Conservation (phyloP, 2,888 invertebrate genomes). For the Tiliacea citrago region DNA sequence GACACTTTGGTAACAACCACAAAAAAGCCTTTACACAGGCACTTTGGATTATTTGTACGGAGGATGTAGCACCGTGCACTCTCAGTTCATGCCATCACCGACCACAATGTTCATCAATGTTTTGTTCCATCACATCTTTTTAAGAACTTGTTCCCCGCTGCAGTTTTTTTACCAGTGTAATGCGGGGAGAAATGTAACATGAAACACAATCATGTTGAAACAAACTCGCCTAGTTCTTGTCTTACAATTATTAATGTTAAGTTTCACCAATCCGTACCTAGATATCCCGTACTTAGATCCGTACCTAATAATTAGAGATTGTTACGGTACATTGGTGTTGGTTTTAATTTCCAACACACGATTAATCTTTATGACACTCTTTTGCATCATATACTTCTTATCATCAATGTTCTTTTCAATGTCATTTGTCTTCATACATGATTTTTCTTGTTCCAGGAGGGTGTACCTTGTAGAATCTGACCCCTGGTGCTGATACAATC, state of each 20-base stretch:
- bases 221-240: neutral
- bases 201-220: neutral
- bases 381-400: neutral
- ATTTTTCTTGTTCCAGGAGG: slow-evolving; percentile 55
- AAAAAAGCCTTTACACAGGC: neutral
- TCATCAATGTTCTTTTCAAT: neutral
- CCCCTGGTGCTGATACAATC: slow-evolving; percentile 61
- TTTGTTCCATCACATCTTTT: neutral
- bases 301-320: neutral
- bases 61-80: slow-evolving; percentile 11
- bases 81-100: neutral
- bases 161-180: neutral
- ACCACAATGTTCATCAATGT: neutral
- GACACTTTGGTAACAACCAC: neutral
- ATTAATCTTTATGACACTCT: neutral
- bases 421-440: neutral
- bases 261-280: too few relatives aligned
- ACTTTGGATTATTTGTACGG: slow-evolving; percentile 7
- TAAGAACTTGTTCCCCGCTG: neutral
- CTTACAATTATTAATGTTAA: neutral
- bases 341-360: neutral
- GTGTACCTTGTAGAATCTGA: slow-evolving; percentile 48
- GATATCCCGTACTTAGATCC: too few relatives aligned
- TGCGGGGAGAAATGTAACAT: neutral
- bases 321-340: slow-evolving; percentile 5